Evolutionary conservation across 2,797 vertebrate species (phyloP).

Genomic region (Merluccius polli): DNA sequence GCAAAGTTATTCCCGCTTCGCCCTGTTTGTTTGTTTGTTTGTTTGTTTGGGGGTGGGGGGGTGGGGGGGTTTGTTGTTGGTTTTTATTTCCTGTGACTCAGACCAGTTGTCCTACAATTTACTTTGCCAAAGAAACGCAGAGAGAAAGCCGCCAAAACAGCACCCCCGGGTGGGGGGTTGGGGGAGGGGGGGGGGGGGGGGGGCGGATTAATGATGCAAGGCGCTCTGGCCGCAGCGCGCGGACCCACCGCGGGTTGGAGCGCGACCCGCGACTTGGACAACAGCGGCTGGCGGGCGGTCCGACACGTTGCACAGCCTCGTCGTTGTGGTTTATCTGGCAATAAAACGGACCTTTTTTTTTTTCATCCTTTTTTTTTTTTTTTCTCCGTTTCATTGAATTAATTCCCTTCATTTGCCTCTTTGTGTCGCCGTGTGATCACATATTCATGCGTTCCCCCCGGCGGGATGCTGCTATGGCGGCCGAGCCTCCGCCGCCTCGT

Average conservation of each 20-base stretch:
- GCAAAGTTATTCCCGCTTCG: constrained; percentile 17
- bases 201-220: constrained; percentile 63
- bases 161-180: constrained; percentile 29
- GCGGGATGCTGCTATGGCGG: constrained; percentile 46
- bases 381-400: constrained; percentile 50
- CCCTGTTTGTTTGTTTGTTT: neutral
- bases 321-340: constrained; percentile 58
- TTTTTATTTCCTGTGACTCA: neutral
- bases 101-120: constrained; percentile 54
- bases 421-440: constrained; percentile 63
- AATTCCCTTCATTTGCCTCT: constrained; percentile 57
- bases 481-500: constrained; percentile 44
- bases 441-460: constrained; percentile 63
- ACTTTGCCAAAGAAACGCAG: constrained; percentile 35
- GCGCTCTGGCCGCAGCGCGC: constrained; percentile 43
- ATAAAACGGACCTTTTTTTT: constrained; percentile 47
- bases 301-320: constrained; percentile 49
- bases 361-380: constrained; percentile 32
- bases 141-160: constrained; percentile 50
- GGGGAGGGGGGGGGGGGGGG: constrained; percentile 8
- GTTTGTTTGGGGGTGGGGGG: too few species aligned
- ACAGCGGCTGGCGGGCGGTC: constrained; percentile 13
- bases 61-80: neutral
- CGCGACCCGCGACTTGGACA: constrained; percentile 40
- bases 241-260: constrained; percentile 38